A percentile compares a stretch with the other conserved stretches of the same genome.
Conservation (phyloP, 2,888 invertebrate species). For the Phoenoteleia sp. region DNA sequence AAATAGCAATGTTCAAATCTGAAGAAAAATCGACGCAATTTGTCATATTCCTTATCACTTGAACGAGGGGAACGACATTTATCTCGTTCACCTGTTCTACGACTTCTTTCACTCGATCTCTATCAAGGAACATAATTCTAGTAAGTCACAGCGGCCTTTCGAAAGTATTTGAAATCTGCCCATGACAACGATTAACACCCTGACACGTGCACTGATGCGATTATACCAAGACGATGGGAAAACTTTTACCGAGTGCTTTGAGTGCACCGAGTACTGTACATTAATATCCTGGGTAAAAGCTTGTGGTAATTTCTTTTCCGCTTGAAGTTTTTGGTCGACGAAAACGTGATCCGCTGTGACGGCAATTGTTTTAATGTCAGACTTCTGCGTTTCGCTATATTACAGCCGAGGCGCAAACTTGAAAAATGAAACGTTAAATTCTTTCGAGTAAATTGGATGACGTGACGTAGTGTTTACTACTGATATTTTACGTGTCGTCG, state of each 20-base stretch:
- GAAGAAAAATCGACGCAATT: constrained; percentile 19
- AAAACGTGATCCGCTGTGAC: constrained; percentile 68
- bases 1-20: no score
- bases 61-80: constrained; percentile 26
- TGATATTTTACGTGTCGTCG: constrained; percentile 62
- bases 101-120: constrained; percentile 30
- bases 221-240: constrained; percentile 78
- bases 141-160: constrained; percentile 7
- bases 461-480: constrained; percentile 64
- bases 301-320: constrained; percentile 69
- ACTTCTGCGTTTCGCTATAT: constrained; percentile 53
- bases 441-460: constrained; percentile 65
- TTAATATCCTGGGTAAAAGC: constrained; percentile 73
- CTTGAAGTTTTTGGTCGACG: constrained; percentile 65
- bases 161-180: constrained; percentile 69
- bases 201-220: constrained; percentile 76
- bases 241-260: constrained; percentile 71
- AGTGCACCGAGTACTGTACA: constrained; percentile 58
- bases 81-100: constrained; percentile 43
- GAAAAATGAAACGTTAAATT: constrained; percentile 66
- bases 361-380: constrained; percentile 69
- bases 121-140: constrained; percentile 58
- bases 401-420: constrained; percentile 49
- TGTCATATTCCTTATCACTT: constrained; percentile 24
- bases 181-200: constrained; percentile 71